Evolutionary conservation across 2,113 vertebrate genomes (phyloP).

Genomic region (Baryphthengus martii): DNA sequence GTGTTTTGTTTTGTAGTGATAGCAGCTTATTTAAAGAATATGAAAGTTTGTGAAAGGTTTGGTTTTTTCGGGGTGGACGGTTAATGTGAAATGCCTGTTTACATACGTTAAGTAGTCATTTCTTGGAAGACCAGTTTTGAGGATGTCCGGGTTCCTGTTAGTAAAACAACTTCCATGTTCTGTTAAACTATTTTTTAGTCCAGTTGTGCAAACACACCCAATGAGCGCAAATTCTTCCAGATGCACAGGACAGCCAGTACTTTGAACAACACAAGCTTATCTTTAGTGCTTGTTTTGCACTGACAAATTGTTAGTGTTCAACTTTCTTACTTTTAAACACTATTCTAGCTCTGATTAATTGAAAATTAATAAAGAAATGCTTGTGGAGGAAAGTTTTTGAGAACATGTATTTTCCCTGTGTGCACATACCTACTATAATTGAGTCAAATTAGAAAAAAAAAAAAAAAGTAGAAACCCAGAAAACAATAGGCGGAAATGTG

Average conservation of each 20-base stretch:
- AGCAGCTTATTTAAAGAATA: background rate
- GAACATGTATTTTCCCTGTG: background rate
- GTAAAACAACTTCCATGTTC: background rate
- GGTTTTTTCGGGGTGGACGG: background rate
- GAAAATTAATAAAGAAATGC: constrained; percentile 7
- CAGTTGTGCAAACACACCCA: background rate
- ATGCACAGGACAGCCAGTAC: background rate
- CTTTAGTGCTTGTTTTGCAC: constrained; percentile 14
- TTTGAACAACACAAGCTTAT: constrained; percentile 8
- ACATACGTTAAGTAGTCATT: background rate
- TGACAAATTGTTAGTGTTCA: background rate
- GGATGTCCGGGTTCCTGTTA: background rate
- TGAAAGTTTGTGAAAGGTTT: background rate
- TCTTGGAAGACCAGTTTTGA: background rate
- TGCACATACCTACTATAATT: background rate
- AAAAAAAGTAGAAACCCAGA: background rate
- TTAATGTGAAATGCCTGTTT: background rate
- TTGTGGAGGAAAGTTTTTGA: background rate
- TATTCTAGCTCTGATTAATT: background rate
- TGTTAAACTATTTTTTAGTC: constrained; percentile 1
- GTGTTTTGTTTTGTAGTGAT: background rate
- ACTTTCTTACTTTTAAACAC: background rate
- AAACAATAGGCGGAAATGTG: background rate
- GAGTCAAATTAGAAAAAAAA: background rate
- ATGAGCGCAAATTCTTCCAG: background rate